phyloP scores from a whole-genome alignment of 2,797 vertebrate species.

The Protonibea diacanthus region DNA sequence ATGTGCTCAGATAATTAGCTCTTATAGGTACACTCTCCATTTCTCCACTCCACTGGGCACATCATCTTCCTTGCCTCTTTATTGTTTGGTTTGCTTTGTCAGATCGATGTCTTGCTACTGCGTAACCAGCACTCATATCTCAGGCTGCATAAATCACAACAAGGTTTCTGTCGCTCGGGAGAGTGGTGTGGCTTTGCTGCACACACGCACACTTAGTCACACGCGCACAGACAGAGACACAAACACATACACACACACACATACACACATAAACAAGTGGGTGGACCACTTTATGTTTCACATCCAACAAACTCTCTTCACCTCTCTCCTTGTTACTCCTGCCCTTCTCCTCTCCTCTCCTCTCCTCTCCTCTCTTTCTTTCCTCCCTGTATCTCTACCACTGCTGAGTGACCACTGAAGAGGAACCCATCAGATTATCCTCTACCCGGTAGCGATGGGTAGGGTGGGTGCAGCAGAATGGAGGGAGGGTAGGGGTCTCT shows the following conservation, averaged over 20 bases:
- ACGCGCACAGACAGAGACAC: no score
- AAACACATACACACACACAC: constrained; percentile 24
- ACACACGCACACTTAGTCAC: constrained; percentile 42
- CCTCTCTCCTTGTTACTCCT: constrained; percentile 50
- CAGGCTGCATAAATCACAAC: constrained; percentile 88
- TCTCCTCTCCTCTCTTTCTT: constrained; percentile 24
- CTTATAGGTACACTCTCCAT: constrained; percentile 89
- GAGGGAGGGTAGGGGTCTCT: constrained; percentile 70
- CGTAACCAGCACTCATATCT: constrained; percentile 89
- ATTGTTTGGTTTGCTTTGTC: constrained; percentile 91
- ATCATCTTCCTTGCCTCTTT: constrained; percentile 90
- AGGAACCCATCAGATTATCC: constrained; percentile 85
- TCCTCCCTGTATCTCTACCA: constrained; percentile 54
- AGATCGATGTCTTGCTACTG: constrained; percentile 90
- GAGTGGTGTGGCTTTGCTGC: constrained; percentile 75
- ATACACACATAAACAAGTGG: constrained; percentile 72
- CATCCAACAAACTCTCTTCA: constrained; percentile 70
- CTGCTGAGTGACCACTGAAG: constrained; percentile 82
- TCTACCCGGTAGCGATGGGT: constrained; percentile 72
- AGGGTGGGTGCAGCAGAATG: constrained; percentile 63
- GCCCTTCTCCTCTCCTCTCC: constrained; percentile 24
- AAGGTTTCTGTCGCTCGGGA: constrained; percentile 87
- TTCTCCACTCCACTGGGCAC: constrained; percentile 89
- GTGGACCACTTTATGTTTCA: constrained; percentile 76
- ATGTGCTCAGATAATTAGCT: constrained; percentile 89